Conservation (phyloP, 37 sponge, comb jelly and placozoan species). For the Eunapius fragilis region DNA sequence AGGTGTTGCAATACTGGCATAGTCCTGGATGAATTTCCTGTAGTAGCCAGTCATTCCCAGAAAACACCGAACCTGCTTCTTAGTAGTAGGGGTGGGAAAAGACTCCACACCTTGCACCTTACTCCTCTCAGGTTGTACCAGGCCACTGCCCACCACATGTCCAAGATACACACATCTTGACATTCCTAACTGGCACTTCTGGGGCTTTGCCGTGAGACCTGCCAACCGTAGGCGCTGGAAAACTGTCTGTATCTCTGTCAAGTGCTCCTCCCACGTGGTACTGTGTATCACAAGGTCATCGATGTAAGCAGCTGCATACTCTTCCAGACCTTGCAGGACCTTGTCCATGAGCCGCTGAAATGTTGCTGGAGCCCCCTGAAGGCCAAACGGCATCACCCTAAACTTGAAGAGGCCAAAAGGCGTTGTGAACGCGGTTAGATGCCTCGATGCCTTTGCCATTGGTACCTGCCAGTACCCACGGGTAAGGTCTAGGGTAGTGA, state of each 20-base stretch:
- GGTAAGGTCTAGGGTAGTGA: slow-evolving; percentile 45
- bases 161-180: slow-evolving; percentile 44
- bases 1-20: slow-evolving; percentile 31
- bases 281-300: slow-evolving; percentile 58
- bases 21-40: slow-evolving; percentile 43
- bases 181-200: slow-evolving; percentile 56
- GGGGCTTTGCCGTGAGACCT: slow-evolving; percentile 43
- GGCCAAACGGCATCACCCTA: slow-evolving; percentile 68
- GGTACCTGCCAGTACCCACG: slow-evolving; percentile 63
- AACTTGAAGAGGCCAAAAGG: slow-evolving; percentile 64
- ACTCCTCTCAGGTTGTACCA: slow-evolving; percentile 22
- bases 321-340: slow-evolving; percentile 12
- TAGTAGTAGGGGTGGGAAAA: slow-evolving; percentile 32
- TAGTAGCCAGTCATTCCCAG: slow-evolving; percentile 55
- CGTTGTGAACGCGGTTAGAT: slow-evolving; percentile 63
- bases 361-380: slow-evolving; percentile 62
- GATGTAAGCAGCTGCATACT: slow-evolving; percentile 49
- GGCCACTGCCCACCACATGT: slow-evolving; percentile 46
- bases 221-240: slow-evolving; percentile 26
- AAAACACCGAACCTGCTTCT: slow-evolving; percentile 47
- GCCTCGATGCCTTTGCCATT: slow-evolving; percentile 1
- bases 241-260: slow-evolving; percentile 20
- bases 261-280: slow-evolving; percentile 36
- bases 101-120: slow-evolving; percentile 45
- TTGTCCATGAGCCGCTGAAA: slow-evolving; percentile 73